Base-by-base conservation (phyloP, 2,113 vertebrate genomes). In the Pygoscelis antarcticus region DNA sequence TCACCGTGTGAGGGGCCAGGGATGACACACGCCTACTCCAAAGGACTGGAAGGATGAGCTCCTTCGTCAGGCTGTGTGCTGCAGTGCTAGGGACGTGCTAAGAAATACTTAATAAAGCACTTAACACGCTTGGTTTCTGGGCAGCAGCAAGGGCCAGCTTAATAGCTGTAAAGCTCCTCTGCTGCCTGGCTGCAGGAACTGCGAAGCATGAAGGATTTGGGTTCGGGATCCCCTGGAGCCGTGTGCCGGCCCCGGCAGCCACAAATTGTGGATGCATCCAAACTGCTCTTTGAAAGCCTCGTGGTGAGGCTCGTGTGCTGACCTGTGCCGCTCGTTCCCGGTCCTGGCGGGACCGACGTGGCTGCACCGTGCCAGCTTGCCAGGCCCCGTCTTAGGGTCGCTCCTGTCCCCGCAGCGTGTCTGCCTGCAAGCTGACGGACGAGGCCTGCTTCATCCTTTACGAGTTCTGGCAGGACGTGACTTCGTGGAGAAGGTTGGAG, bases 401-500 rank as follows among this genome's bases (percentile, higher is more conserved):
- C 77, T 93, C 40, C 60, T 93, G 74, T 95, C 78, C 86, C 74
- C 58, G 11, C 98, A 99, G 99, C 19, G 98, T 99, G 94, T 99
- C 99, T 9, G 95, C 99, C 96, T 99, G 99, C 98, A 99, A 99
- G 98, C 97, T 99, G 96, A 97, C 96, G 0, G 98, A 98, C 65
- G 98, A 98, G 89, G 97, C 98, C 90, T 99, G 98, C 98, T 99
- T 99, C 97, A 99, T 99, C 97, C 98, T 99, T 17, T 99, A 99
- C 42, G 99, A 99, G 97, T 99, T 99, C 98, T 99, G 99, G 99
- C 98, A 98, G 97, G 99, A 99, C 20, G 99, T 99, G 78, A 96
- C 98, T 91, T 99, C 99, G n/a, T 99, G 99, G 99, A 99, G 99
- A 98, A 99, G 99, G 99, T 99, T 96, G 42, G 97, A 34, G 83